A percentile compares a stretch with the other conserved stretches of the same genome.
phyloP scores from a whole-genome alignment of 2,113 vertebrate species.

The Anolis carolinensis region DNA sequence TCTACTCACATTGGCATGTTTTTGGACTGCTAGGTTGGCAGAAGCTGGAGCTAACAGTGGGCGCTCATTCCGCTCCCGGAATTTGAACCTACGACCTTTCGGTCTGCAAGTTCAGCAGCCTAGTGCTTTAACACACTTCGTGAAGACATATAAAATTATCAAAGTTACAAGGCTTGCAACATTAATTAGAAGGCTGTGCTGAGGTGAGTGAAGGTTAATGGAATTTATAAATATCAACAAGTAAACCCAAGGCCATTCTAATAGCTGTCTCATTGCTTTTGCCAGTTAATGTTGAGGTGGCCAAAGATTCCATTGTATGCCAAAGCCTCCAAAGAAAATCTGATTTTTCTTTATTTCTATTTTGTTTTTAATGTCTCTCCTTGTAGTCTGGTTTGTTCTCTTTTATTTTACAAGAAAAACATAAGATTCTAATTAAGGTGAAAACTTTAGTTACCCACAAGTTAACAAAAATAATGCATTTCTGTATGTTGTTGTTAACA shows the following conservation, averaged over 20 bases:
- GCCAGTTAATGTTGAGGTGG: not conserved
- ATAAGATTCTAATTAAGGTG: not conserved
- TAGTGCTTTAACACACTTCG: too few relatives aligned
- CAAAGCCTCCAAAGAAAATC: not conserved
- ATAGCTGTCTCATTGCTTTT: not conserved
- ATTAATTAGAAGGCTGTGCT: not conserved
- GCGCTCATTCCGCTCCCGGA: too few relatives aligned
- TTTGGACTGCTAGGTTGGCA: too few relatives aligned
- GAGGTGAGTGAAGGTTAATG: conserved; percentile 6
- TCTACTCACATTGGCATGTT: too few relatives aligned
- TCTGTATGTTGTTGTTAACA: too few relatives aligned
- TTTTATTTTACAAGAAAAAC: conserved; percentile 2
- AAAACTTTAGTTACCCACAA: not conserved
- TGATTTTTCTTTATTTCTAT: not conserved
- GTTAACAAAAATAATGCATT: not conserved
- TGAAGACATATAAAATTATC: not conserved
- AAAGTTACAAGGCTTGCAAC: not conserved
- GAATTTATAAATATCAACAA: not conserved
- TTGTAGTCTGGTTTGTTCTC: not conserved
- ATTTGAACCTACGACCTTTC: too few relatives aligned
- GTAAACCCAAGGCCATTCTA: not conserved
- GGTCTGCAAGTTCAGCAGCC: too few relatives aligned
- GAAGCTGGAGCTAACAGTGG: too few relatives aligned
- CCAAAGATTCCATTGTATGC: too few relatives aligned
- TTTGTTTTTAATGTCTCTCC: not conserved